phyloP scores from a whole-genome alignment of 2,113 vertebrate species.

The Vireo altiloquus region DNA sequence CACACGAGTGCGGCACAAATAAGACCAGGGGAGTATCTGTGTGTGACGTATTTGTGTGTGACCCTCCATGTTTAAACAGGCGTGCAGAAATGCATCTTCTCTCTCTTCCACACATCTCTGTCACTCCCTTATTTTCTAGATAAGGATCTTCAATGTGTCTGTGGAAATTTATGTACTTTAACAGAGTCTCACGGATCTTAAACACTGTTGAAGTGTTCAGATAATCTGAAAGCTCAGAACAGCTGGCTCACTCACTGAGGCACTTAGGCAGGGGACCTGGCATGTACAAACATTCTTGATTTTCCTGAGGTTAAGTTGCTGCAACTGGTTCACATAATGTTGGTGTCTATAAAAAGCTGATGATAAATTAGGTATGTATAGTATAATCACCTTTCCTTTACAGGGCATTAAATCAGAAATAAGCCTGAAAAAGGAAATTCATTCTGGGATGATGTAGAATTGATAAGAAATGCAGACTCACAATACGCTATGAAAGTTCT shows the following conservation, averaged over 20 bases:
- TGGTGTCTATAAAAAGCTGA: not conserved
- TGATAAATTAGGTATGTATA: not conserved
- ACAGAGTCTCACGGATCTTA: not conserved
- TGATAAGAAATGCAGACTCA: not conserved
- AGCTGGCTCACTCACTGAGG: not conserved
- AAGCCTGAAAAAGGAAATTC: not conserved
- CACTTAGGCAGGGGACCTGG: not conserved
- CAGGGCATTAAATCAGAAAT: not conserved
- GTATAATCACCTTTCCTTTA: not conserved
- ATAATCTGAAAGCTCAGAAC: not conserved
- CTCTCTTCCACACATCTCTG: not conserved
- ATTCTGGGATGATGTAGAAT: not conserved
- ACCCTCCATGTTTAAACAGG: not conserved
- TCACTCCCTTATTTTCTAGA: not conserved
- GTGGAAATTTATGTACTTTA: not conserved
- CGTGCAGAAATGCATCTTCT: not conserved
- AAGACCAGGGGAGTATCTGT: not conserved
- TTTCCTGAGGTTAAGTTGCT: not conserved
- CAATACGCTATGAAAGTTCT: not conserved
- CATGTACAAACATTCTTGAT: not conserved
- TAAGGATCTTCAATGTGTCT: not conserved
- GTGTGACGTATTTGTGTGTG: not conserved
- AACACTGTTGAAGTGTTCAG: not conserved
- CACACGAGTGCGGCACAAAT: not conserved
- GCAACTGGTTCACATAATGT: not conserved